Conservation (phyloP, 2,113 vertebrate species). For the Bubo scandiacus region DNA sequence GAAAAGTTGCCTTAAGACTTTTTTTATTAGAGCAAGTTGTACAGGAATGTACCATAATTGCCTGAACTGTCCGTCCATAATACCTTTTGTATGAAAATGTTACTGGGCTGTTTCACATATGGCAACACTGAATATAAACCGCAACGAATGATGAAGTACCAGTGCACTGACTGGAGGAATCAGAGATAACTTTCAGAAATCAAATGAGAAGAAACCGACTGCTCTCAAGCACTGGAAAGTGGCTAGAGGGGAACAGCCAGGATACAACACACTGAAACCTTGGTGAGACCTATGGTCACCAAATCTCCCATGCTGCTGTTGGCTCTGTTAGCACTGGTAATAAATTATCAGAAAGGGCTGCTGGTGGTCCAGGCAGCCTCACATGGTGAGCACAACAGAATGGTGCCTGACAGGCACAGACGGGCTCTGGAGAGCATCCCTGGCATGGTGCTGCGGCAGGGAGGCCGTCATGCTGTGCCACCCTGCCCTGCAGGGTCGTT, state of each 20-base stretch:
- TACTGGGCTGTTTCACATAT: neutral
- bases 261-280: neutral
- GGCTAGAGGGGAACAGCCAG: neutral
- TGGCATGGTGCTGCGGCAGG: neutral
- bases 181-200: neutral
- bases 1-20: neutral
- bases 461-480: neutral
- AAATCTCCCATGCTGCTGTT: fast-evolving
- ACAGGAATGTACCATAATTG: neutral
- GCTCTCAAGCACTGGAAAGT: neutral
- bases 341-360: neutral
- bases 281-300: fast-evolving
- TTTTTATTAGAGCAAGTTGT: neutral
- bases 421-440: neutral
- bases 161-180: neutral
- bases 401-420: fast-evolving
- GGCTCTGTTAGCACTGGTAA: fast-evolving
- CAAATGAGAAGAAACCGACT: neutral
- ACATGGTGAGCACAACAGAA: neutral
- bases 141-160: neutral
- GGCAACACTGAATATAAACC: neutral
- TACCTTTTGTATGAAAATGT: neutral
- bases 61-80: neutral
- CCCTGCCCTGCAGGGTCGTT: neutral
- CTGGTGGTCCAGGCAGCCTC: neutral